phyloP scores from a whole-genome alignment of 2,113 vertebrate genomes.

The Pycnonotus jocosus region DNA sequence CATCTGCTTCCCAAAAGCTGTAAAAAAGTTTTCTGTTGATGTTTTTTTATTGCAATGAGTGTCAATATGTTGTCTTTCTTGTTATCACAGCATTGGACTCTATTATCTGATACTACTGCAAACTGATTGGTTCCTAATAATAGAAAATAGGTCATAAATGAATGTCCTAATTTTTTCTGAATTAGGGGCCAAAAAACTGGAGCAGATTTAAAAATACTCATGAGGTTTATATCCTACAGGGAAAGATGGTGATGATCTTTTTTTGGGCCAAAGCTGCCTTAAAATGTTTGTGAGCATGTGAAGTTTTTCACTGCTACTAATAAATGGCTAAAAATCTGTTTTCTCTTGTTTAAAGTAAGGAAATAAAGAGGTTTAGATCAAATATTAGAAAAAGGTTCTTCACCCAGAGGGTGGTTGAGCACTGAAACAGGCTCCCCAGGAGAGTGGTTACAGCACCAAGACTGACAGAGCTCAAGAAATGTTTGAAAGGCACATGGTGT shows the following conservation, averaged over 20 bases:
- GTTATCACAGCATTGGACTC: not conserved
- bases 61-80: not conserved
- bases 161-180: conserved; percentile 20
- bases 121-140: conserved; percentile 32
- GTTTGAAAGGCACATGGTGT: not conserved
- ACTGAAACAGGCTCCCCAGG: not conserved
- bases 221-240: conserved; percentile 1
- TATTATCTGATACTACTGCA: not conserved
- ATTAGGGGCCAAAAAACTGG: conserved; percentile 5
- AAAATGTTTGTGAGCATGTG: not conserved
- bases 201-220: not conserved
- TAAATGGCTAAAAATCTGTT: not conserved
- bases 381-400: not conserved
- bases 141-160: conserved; percentile 40
- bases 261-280: not conserved
- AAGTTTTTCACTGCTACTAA: not conserved
- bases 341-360: not conserved
- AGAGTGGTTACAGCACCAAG: not conserved
- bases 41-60: not conserved
- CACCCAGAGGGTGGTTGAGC: not conserved
- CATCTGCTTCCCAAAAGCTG: not conserved
- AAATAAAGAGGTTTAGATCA: not conserved
- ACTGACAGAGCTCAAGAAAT: not conserved
- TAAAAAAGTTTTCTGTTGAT: not conserved
- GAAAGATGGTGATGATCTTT: not conserved